Conservation (phyloP, 2,113 vertebrate species). For the Bos taurus region DNA sequence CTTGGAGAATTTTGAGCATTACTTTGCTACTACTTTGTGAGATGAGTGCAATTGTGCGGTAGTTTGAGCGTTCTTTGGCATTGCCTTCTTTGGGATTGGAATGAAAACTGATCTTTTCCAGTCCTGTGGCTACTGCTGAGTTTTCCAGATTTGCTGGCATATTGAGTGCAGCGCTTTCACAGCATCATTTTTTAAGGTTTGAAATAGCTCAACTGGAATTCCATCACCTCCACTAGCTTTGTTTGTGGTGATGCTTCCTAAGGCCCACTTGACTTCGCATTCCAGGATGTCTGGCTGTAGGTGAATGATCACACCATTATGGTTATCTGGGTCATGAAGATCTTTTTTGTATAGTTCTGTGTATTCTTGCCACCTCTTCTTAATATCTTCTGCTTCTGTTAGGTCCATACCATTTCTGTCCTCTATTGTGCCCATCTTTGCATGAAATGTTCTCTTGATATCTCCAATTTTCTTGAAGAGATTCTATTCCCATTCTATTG, state of each 20-base stretch:
- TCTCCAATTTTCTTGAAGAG: neutral
- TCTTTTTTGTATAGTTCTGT: neutral
- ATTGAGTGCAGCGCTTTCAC: neutral
- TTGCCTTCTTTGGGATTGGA: neutral
- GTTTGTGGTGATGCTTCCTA: neutral
- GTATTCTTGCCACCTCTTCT: neutral
- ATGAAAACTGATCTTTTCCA: neutral
- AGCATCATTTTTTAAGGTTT: neutral
- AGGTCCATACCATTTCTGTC: neutral
- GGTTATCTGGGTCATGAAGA: neutral
- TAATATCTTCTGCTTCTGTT: neutral
- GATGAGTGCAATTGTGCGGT: accelerated
- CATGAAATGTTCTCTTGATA: neutral
- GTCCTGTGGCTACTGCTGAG: neutral
- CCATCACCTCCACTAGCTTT: neutral
- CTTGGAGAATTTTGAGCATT: neutral
- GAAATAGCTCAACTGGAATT: neutral
- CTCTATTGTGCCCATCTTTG: neutral
- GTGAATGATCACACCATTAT: neutral
- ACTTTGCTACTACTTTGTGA: neutral
- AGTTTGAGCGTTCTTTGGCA: neutral
- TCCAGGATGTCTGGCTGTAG: neutral
- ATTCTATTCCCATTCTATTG: neutral
- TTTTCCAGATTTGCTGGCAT: neutral
- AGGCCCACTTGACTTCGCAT: neutral